Evolutionary conservation across 2,113 vertebrate genomes (phyloP), one percentile per base, ranked within the genome.

Genomic region (Bufo bufo): DNA sequence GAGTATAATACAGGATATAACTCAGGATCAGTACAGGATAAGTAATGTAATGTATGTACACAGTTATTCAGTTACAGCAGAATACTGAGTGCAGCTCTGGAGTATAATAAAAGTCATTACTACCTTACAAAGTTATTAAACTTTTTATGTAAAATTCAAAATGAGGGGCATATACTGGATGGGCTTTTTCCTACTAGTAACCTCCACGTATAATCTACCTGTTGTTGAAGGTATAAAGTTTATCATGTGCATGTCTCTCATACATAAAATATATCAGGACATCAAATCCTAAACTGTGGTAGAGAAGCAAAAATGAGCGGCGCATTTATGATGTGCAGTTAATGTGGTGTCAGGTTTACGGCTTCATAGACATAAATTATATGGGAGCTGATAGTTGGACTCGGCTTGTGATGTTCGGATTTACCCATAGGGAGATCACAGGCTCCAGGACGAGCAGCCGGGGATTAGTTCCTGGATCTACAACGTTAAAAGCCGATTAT

Each of bases 301-400:
- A 4, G 20, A 20, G 4, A 12, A 2, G 7, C n/a, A 77, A 5
- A 12, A 63, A 16, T 47, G 16, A 63, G n/a, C 33, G 19, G 43
- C 10, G 20, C 9, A 63, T 82, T 47, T 65, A 63, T 65, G 8
- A 49, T 13, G 4, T 9, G 43, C 8, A 7, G 77, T 43, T 81
- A 63, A 82, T 63, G 58, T 20, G 79, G 3, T 61, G 79, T 63
- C 33, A 19, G 56, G 33, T 66, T 82, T 49, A 63, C 45, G 45
- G 43, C 80, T 50, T 66, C 58, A n/a, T 66, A 66, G 45, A 82
- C 59, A 82, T 65, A 47, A 82, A 65, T 82, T 82, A 82, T 82
- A 82, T n/a, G 45, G 19, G 61, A 65, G 50, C 14, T n/a, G 33
- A 49, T 65, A 45, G 13, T 33, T 13, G 80, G 80, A 23, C 52